phyloP scores from a whole-genome alignment of 37 sponge, comb jelly and placozoan species.

The Spongia lamella region DNA sequence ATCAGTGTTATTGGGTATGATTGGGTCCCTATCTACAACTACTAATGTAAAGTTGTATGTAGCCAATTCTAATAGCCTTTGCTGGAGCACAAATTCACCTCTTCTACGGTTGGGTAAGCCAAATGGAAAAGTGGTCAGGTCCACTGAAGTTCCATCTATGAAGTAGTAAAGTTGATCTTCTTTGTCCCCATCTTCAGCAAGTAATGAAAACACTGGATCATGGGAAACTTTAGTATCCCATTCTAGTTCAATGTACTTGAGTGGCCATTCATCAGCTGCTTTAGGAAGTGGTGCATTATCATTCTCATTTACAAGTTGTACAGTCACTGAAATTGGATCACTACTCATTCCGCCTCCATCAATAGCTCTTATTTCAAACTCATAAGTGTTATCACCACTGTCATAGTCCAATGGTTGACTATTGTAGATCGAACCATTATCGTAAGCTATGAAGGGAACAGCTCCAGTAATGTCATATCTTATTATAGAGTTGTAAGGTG shows the following conservation, averaged over 20 bases:
- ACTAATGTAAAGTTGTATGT: constrained; percentile 41
- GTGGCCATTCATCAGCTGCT: constrained; percentile 36
- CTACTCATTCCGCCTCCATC: constrained; percentile 47
- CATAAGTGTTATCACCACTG: constrained; percentile 9
- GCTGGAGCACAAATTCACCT: constrained; percentile 37
- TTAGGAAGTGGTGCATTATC: constrained; percentile 50
- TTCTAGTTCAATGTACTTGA: constrained; percentile 45
- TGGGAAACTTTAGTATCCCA: constrained; percentile 54
- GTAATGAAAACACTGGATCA: constrained; percentile 25
- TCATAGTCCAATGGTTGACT: constrained; percentile 53
- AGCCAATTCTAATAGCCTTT: constrained; percentile 13
- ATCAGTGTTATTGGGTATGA: constrained; percentile 17
- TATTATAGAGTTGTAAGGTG: constrained; percentile 22
- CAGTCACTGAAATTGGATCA: constrained; percentile 26
- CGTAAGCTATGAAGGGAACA: constrained; percentile 42
- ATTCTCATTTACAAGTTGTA: constrained; percentile 57
- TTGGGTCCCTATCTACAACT: constrained; percentile 47
- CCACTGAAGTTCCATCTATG: background rate
- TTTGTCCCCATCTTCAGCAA: constrained; percentile 49
- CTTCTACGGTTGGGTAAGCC: constrained; percentile 32
- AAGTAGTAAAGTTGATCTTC: constrained; percentile 22
- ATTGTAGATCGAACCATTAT: constrained; percentile 34
- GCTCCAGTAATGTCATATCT: background rate
- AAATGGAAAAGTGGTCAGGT: constrained; percentile 26
- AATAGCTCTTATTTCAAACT: constrained; percentile 46